Evolutionary conservation across 2,888 invertebrate species (phyloP).

Genomic region (Erynnis tages): DNA sequence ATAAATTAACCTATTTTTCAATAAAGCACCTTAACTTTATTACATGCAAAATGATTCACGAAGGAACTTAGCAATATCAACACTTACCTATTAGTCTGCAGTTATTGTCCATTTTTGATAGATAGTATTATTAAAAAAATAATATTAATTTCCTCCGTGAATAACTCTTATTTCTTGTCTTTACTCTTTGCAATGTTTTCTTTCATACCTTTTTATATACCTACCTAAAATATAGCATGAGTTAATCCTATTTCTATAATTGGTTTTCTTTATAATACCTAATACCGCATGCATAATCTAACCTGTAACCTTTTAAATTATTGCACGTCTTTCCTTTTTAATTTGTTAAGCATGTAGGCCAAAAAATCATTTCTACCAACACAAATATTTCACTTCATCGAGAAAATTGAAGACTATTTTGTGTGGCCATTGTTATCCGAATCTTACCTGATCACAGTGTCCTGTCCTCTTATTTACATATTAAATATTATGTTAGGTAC

Average conservation of each 20-base stretch:
- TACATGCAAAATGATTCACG: slow-evolving; percentile 20
- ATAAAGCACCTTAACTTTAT: slow-evolving; percentile 8
- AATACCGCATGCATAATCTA: slow-evolving; percentile 54
- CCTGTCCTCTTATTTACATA: slow-evolving; percentile 32
- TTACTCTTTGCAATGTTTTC: slow-evolving; percentile 81
- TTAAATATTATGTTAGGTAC: slow-evolving; percentile 8
- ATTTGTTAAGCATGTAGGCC: slow-evolving; percentile 41
- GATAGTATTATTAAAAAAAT: not conserved
- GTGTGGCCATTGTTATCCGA: slow-evolving; percentile 62
- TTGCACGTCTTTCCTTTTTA: slow-evolving; percentile 28
- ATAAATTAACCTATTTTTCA: too few species aligned
- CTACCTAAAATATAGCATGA: slow-evolving; percentile 49
- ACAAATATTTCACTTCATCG: slow-evolving; percentile 42
- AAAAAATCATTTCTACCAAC: slow-evolving; percentile 44
- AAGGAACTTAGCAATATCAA: slow-evolving; percentile 27
- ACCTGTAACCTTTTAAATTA: slow-evolving; percentile 14
- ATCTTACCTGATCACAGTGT: slow-evolving; percentile 36
- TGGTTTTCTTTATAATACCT: slow-evolving; percentile 42
- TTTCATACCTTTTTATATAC: slow-evolving; percentile 46
- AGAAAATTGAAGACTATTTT: slow-evolving; percentile 63
- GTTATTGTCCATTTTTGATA: not conserved
- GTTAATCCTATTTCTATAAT: slow-evolving; percentile 37
- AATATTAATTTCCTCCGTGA: slow-evolving; percentile 34
- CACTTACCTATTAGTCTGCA: not conserved
- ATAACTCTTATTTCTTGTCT: slow-evolving; percentile 42